phyloP scores from a whole-genome alignment of 2,113 vertebrate genomes.

The Mellivora capensis region DNA sequence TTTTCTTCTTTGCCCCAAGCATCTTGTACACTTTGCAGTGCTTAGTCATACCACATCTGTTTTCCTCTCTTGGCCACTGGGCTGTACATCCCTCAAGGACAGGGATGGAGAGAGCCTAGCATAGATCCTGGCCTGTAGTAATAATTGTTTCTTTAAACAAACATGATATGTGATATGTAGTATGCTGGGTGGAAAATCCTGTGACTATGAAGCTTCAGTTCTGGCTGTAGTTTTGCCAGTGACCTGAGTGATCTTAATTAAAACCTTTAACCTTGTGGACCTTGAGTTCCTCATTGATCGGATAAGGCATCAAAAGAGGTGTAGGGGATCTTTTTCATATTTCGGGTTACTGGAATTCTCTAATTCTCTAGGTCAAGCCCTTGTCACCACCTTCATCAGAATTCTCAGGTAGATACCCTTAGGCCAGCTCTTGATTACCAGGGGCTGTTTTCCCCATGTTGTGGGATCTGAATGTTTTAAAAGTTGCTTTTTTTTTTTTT shows the following conservation, averaged over 20 bases:
- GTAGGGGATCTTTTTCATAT: background rate
- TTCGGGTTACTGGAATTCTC: conserved; percentile 36
- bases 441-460: background rate
- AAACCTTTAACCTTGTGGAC: background rate
- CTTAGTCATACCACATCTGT: background rate
- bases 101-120: background rate
- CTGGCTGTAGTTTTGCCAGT: background rate
- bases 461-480: background rate
- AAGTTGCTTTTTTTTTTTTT: background rate
- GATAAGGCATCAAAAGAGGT: background rate
- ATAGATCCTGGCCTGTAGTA: background rate
- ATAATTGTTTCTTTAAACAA: background rate
- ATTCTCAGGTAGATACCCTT: background rate
- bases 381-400: background rate
- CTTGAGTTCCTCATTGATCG: background rate
- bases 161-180: background rate
- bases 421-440: background rate
- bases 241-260: background rate
- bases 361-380: background rate
- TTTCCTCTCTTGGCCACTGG: background rate
- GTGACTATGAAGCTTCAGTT: background rate
- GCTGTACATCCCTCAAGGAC: background rate
- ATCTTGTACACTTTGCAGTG: background rate
- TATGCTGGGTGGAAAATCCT: background rate
- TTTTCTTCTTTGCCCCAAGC: background rate